Evolutionary conservation across 92 coral and sea anemone species (phyloP), one percentile per base, ranked within the genome.

Genomic region (Pocillopora meandrina): DNA sequence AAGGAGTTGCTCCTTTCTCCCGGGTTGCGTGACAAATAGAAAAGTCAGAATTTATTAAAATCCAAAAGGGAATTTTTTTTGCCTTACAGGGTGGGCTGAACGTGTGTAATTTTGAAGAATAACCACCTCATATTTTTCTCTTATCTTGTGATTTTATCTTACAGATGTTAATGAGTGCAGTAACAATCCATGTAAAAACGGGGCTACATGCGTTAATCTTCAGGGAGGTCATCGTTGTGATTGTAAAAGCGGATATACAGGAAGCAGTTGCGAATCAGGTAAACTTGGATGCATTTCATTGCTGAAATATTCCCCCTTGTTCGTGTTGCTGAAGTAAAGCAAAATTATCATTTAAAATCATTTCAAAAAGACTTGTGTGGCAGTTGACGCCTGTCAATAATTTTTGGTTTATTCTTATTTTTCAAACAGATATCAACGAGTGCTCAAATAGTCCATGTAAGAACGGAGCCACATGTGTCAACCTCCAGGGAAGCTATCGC

Each of bases 171-270:
- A 69, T 31, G 73, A 69, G 49, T 69, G 73, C 19, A 8, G n/a
- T 1, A 14, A 14, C 19, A 16, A 11, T 34, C 73, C 97, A 18
- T 93, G 94, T 68, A 83, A 91, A 47, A 87, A 83, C 9, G 91
- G 93, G 56, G 97, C 92, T 7, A 79, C 33, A 33, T 93, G 97
- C 67, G 78, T 85, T 7, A 90, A 93, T 72, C 86, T 93, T 18
- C 78, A 88, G 84, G 91, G 87, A 49, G 83, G 90, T 8, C 90
- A 88, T 58, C 80, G 90, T 35, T 90, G 96, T 59, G 82, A 87
- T 20, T 93, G 96, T 62, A 87, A 78, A 1, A 57, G 82, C 19
- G 96, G 96, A 47, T 93, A 66, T 56, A 65, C 76, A 4, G 96
- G 96, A 10, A 72, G 26, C 20, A 87, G 88, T 74, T 90, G 96